Base-by-base conservation (phyloP, 2,113 vertebrate species). In the Pseudonaja textilis region DNA sequence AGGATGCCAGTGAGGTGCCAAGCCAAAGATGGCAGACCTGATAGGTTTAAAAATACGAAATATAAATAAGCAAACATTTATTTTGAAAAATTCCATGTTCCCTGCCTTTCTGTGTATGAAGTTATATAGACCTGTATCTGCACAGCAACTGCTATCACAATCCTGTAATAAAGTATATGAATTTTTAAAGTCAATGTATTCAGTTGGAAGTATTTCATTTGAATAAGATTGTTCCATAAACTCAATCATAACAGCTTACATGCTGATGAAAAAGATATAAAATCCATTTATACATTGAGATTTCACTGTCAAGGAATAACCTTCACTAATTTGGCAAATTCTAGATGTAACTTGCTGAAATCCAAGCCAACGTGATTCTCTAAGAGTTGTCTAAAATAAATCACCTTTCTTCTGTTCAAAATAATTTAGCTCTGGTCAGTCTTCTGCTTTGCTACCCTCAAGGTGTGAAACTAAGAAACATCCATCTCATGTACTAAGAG, bases 401-500 rank as follows among this genome's bases (percentile, higher is more conserved):
- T 74, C 29, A 34, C 29, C 89, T 64, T 74, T 50, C 18, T 47
- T 52, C 16, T 91, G 5, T 64, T 87, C 47, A 52, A 34, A 85
- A 52, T 92, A 29, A 88, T 92, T 88, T 20, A 64, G 4, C 29
- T 29, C 39, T 34, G 61, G 45, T 18, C n/a, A 64, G 42, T 56
- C 87, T 88, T 95, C 0, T 74, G 23, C n/a, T 88, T 56, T 89
- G 0, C 92, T 92, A 93, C 90, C 95, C 93, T 91, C 45, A 96
- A 94, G 89, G 90, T 89, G 12, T 34, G 91, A 92, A 91, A 95
- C 93, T 39, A 81, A 85, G 56, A 86, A 91, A 56, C 93, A 87
- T 54, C 94, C 93, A 88, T 89, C 94, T 81, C 69, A 92, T 64
- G 92, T 93, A 86, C 26, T 92, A 91, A 95, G 87, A 10, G 74